These are phyloP conservation scores for Ardeotis arabs DNA, from an alignment of 2,113 vertebrate genomes.

Conservation along the genomic window DNA sequence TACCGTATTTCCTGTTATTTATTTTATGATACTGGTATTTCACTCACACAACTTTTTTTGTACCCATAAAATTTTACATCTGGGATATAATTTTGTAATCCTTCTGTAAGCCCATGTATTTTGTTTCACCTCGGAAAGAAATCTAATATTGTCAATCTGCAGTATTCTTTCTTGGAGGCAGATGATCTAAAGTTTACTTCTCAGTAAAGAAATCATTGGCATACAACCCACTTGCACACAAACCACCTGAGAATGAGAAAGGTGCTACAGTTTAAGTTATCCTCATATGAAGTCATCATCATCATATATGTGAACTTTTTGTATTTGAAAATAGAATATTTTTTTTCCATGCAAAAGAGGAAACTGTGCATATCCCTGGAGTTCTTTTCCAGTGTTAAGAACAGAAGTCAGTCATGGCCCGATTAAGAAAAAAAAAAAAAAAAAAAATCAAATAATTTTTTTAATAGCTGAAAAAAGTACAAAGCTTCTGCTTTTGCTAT, in stretches of 20 bases:
- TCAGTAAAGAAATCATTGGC: conserved; percentile 39
- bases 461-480: conserved; percentile 29
- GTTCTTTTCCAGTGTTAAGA: conserved; percentile 13
- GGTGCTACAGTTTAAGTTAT: conserved; percentile 41
- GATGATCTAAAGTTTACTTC: conserved; percentile 35
- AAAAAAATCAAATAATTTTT: neutral
- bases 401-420: neutral
- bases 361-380: neutral
- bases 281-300: conserved; percentile 53
- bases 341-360: conserved; percentile 19
- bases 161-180: conserved; percentile 22
- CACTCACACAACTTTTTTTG: conserved; percentile 62
- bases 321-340: conserved; percentile 39
- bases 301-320: neutral
- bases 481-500: neutral
- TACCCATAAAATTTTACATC: conserved; percentile 70
- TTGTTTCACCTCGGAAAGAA: conserved; percentile 52
- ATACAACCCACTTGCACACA: neutral
- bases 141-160: conserved; percentile 29
- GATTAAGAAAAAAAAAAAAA: neutral
- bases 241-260: neutral
- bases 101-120: conserved; percentile 56
- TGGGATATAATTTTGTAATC: conserved; percentile 71
- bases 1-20: conserved; percentile 75
- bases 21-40: conserved; percentile 74